Base-by-base conservation (phyloP, 35 echinoderm and acorn worm genomes). In the Heliocidaris erythrogramma region DNA sequence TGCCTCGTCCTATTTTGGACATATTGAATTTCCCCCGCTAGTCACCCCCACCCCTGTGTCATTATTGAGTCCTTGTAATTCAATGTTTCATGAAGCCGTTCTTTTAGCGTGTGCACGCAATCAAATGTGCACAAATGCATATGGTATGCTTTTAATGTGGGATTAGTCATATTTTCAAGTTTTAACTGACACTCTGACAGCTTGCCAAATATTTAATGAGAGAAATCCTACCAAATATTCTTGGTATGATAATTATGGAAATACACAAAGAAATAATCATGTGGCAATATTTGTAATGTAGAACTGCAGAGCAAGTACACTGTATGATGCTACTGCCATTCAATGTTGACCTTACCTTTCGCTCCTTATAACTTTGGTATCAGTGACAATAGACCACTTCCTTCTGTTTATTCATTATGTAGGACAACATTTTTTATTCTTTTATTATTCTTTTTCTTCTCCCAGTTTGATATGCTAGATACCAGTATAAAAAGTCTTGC, bases 1-100 rank as follows among this genome's bases (percentile, higher is more conserved):
- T 92, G 2, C 48, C 48, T 59, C 6, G 31, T 89, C 87, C 87
- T 13, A 32, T n/a, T 89, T 89, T 89, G 47, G 47, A 89, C 87
- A 89, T 89, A 89, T 89, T 89, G 87, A 89, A 89, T 89, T 89
- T 32, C 87, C 32, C 31, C 47, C 11, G 11, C 87, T 47, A n/a
- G n/a, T n/a, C 65, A n/a, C 65, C 65, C 65, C 60, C 60, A 14
- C 60, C 60, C 18, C 27, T 21, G 6, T 24, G 27, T 78, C 27
- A 78, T 78, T 78, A 78, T 78, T 78, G 65, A 78, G 17, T 24
- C 65, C 65, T n/a, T 27, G 65, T 78, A 78, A 42, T 27, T 78
- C 65, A 78, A 78, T 78, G 65, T 27, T 78, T 78, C 27, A n/a
- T 78, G 65, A 78, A 78, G 65, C 65, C 21, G 18, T 78, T 78